Conservation (phyloP, 1,140 invertebrate species). For the Sarcophaga peregrina region DNA sequence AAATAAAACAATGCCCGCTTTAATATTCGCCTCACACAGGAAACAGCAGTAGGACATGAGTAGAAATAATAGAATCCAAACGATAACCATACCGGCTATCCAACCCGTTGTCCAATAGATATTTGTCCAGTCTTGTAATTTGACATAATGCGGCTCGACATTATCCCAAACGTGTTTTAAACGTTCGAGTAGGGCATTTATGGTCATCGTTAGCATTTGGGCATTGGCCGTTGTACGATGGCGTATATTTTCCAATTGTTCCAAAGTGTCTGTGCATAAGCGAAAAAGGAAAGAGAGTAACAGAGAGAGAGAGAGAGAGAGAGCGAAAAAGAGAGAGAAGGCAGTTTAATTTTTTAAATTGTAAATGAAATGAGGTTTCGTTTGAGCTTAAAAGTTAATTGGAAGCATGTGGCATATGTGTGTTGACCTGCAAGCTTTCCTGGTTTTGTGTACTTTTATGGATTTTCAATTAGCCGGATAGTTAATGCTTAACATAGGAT, state of each 20-base stretch:
- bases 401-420: not conserved
- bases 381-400: too few species aligned
- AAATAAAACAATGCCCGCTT: slow-evolving; percentile 70
- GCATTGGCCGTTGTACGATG: slow-evolving; percentile 63
- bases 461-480: not conserved
- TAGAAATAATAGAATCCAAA: slow-evolving; percentile 63
- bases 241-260: slow-evolving; percentile 60
- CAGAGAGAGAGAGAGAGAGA: not conserved
- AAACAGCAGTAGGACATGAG: slow-evolving; percentile 67
- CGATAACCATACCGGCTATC: slow-evolving; percentile 57
- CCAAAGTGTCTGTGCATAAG: slow-evolving; percentile 56
- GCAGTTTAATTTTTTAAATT: too few species aligned
- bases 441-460: not conserved
- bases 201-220: slow-evolving; percentile 59
- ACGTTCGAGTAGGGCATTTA: slow-evolving; percentile 57
- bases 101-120: slow-evolving; percentile 61
- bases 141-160: slow-evolving; percentile 55
- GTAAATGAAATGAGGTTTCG: too few species aligned
- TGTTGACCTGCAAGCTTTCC: not conserved
- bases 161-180: slow-evolving; percentile 57
- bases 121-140: slow-evolving; percentile 58
- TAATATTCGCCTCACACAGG: slow-evolving; percentile 69
- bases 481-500: not conserved
- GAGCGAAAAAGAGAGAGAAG: too few species aligned
- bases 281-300: not conserved